A percentile compares a stretch with the other conserved stretches of the same genome.
phyloP scores from a whole-genome alignment of 1,140 invertebrate genomes.

The Ptiloglossa arizonensis region DNA sequence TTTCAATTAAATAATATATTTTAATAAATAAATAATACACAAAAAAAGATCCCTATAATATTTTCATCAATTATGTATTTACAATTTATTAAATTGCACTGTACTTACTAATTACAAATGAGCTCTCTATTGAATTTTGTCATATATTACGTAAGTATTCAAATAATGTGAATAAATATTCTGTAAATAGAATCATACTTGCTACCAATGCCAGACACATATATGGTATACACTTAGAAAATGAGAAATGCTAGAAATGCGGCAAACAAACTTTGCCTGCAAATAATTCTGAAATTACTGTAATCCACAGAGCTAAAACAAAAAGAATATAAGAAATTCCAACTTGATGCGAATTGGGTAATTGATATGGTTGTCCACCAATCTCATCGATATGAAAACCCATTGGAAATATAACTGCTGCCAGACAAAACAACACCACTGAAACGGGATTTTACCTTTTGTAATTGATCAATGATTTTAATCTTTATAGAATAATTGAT shows the following conservation, averaged over 20 bases:
- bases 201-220: not conserved
- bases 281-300: slow-evolving; percentile 97
- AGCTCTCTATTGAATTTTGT: slow-evolving; percentile 1
- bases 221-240: slow-evolving; percentile 25
- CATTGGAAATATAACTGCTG: slow-evolving; percentile 97
- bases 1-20: slow-evolving; percentile 40
- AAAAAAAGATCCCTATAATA: slow-evolving; percentile 16
- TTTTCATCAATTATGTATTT: slow-evolving; percentile 24
- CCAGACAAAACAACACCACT: slow-evolving; percentile 98
- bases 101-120: slow-evolving; percentile 2
- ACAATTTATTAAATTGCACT: not conserved
- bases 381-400: slow-evolving; percentile 98
- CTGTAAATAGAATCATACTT: not conserved
- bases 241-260: slow-evolving; percentile 88
- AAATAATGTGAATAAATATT: not conserved
- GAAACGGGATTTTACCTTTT: slow-evolving; percentile 69
- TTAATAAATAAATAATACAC: slow-evolving; percentile 44
- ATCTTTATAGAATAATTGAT: not conserved
- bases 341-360: slow-evolving; percentile 97
- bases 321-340: slow-evolving; percentile 98
- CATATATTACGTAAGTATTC: not conserved
- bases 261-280: slow-evolving; percentile 98
- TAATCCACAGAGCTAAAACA: slow-evolving; percentile 96
- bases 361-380: slow-evolving; percentile 96
- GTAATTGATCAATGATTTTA: slow-evolving; percentile 29